Conservation (phyloP, 2,888 invertebrate species). For the Ennomos erosarius region DNA sequence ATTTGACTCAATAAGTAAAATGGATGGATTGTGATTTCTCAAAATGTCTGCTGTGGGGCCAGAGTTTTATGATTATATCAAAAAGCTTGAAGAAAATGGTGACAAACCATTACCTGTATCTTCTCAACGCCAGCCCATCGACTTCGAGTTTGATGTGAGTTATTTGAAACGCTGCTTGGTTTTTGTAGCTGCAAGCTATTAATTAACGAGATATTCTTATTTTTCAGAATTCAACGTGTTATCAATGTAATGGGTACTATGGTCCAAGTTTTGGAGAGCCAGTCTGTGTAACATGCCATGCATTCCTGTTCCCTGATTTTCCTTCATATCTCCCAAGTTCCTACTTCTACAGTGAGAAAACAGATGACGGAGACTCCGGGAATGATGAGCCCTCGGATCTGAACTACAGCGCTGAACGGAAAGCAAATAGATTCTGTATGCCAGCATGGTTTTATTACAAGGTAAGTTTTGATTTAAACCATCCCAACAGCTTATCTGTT, state of each 20-base stretch:
- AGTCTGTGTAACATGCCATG: constrained; percentile 95
- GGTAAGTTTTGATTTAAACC: constrained; percentile 52
- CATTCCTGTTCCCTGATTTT: constrained; percentile 95
- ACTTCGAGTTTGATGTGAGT: constrained; percentile 76
- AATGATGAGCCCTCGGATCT: constrained; percentile 96
- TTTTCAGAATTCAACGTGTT: constrained; percentile 89
- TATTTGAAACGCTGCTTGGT: constrained; percentile 2
- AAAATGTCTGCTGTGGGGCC: constrained; percentile 71
- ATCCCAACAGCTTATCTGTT: no score
- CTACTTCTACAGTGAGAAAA: constrained; percentile 83
- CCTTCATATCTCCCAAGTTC: constrained; percentile 81
- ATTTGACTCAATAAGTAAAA: no score
- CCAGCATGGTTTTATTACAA: constrained; percentile 70
- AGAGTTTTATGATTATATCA: constrained; percentile 70
- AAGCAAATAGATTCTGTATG: constrained; percentile 66
- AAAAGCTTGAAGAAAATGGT: constrained; percentile 74
- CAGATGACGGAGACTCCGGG: constrained; percentile 96
- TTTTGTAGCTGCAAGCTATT: no score
- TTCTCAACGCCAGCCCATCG: constrained; percentile 63
- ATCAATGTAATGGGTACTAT: constrained; percentile 96
- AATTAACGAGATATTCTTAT: constrained; percentile 10
- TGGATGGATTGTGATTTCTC: no score
- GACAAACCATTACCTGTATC: constrained; percentile 66
- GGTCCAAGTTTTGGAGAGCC: constrained; percentile 96
- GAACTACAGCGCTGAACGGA: constrained; percentile 83